Conservation (phyloP, 2,113 vertebrate species). For the Sialia sialis region DNA sequence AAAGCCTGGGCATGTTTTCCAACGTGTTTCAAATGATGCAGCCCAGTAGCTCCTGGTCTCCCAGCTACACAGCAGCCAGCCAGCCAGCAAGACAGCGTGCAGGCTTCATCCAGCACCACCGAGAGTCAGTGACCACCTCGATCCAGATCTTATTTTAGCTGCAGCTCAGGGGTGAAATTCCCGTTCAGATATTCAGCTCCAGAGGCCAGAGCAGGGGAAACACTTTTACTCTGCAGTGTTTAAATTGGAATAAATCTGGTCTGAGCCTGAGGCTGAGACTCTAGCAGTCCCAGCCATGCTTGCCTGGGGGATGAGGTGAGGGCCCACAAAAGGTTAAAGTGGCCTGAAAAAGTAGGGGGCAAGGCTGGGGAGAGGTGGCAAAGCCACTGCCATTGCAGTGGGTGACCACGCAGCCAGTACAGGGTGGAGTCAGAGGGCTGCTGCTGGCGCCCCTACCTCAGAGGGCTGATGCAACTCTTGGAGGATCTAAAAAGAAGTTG, state of each 20-base stretch:
- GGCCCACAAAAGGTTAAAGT: not conserved
- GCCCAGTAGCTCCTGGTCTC: not conserved
- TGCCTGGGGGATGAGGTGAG: not conserved
- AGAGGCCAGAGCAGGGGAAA: conserved; percentile 41
- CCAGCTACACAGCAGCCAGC: not conserved
- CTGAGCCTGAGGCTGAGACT: not conserved
- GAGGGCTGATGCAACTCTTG: not conserved
- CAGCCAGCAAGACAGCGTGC: rapidly evolving
- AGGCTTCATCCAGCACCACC: not conserved
- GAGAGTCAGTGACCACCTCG: not conserved
- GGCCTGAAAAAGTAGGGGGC: not conserved
- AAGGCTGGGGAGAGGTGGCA: not conserved
- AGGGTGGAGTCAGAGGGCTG: not conserved
- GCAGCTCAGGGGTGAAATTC: conserved; percentile 23
- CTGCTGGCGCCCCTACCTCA: not conserved
- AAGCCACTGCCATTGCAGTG: not conserved
- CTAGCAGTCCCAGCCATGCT: not conserved
- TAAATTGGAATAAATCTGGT: not conserved
- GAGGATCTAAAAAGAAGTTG: not conserved
- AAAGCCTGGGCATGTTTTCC: not conserved
- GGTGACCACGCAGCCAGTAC: rapidly evolving
- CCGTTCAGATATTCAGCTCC: not conserved
- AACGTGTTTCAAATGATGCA: rapidly evolving
- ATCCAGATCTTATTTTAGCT: conserved; percentile 50
- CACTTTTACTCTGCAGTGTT: not conserved